Evolutionary conservation across 2,888 invertebrate genomes (phyloP).

Genomic region (Ophioninae sp.): DNA sequence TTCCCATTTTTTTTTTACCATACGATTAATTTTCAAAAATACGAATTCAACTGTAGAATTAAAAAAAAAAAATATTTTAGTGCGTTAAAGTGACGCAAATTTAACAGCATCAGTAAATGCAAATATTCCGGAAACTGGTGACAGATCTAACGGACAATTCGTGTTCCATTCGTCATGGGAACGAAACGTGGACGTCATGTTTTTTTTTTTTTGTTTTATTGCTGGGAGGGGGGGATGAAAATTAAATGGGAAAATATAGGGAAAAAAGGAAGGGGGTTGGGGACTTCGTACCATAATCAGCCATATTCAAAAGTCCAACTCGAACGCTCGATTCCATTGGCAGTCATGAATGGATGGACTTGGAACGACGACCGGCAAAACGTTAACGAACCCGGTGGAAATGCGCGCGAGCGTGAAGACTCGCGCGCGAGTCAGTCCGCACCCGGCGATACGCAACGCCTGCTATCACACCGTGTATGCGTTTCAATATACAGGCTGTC

Average conservation of each 20-base stretch:
- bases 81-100: no score
- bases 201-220: neutral
- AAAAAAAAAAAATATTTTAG: no score
- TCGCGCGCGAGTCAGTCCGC: slow-evolving; percentile 51
- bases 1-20: no score
- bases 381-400: slow-evolving; percentile 8
- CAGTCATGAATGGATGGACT: slow-evolving; percentile 60
- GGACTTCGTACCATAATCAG: neutral
- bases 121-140: neutral
- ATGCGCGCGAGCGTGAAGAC: slow-evolving; percentile 57
- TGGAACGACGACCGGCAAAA: slow-evolving; percentile 26
- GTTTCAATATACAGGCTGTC: neutral
- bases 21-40: no score
- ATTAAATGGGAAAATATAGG: slow-evolving; percentile 28
- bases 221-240: neutral
- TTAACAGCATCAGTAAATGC: no score
- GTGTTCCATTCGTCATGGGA: neutral
- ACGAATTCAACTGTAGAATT: no score
- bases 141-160: neutral
- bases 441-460: slow-evolving; percentile 55
- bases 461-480: slow-evolving; percentile 21
- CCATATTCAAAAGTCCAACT: slow-evolving; percentile 6
- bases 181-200: neutral
- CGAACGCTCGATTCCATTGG: slow-evolving; percentile 51
- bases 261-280: slow-evolving; percentile 37